Evolutionary conservation across 2,888 invertebrate genomes (phyloP).

Genomic region (Invenusta paracnida): DNA sequence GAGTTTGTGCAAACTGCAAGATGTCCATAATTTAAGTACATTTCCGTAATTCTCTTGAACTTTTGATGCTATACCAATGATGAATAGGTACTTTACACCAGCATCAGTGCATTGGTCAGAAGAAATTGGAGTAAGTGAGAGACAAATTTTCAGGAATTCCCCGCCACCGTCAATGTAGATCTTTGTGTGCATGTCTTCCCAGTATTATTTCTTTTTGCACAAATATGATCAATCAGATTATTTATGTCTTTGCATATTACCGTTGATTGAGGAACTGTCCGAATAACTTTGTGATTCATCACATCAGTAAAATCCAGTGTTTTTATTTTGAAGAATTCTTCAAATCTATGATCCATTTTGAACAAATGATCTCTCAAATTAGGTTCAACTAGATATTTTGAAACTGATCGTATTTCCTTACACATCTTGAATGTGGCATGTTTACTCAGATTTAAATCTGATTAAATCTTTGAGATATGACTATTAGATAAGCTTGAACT

Average conservation of each 20-base stretch:
- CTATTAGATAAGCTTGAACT: neutral
- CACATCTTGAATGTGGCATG: neutral
- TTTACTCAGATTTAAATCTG: neutral
- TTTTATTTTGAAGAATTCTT: neutral
- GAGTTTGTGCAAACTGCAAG: conserved; percentile 20
- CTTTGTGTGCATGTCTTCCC: neutral
- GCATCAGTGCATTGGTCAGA: conserved; percentile 14
- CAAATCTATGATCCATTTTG: neutral
- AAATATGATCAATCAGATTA: neutral
- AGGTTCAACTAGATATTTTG: neutral
- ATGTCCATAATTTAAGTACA: neutral
- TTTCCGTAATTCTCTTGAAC: conserved; percentile 25
- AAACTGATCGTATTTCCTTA: neutral
- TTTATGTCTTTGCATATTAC: neutral
- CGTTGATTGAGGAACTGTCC: neutral
- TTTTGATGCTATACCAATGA: conserved; percentile 30
- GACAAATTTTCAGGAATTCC: neutral
- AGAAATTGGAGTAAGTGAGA: neutral
- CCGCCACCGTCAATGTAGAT: neutral
- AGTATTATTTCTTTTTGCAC: neutral
- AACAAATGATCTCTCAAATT: neutral
- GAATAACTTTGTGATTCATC: neutral
- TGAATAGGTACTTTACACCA: conserved; percentile 7
- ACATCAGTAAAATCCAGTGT: neutral
- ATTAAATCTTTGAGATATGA: neutral